Evolutionary conservation across 2,888 invertebrate species (phyloP).

Genomic region (Melanargia galathea): DNA sequence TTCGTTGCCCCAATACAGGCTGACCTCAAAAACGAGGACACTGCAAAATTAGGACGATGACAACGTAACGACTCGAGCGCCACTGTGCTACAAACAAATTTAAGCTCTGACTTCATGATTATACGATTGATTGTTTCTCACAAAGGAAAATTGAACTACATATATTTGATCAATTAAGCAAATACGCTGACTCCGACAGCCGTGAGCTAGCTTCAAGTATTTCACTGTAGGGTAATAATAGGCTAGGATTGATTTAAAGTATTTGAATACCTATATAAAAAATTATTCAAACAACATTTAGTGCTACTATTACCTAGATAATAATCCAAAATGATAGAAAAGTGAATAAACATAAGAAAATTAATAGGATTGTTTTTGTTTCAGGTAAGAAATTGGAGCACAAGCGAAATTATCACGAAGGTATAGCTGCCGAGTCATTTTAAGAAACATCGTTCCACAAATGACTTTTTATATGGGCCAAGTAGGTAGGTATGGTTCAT

Average conservation of each 20-base stretch:
- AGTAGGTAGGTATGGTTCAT: not conserved
- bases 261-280: conserved; percentile 3
- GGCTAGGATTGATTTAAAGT: conserved; percentile 37
- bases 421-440: not conserved
- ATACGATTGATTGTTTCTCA: conserved; percentile 53
- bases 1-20: conserved; percentile 82
- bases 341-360: not conserved
- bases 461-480: not conserved
- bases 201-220: conserved; percentile 73
- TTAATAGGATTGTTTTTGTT: conserved; percentile 50
- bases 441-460: not conserved
- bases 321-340: not conserved
- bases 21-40: conserved; percentile 89
- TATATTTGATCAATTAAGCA: conserved; percentile 82
- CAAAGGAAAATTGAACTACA: conserved; percentile 63
- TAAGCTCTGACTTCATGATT: conserved; percentile 50
- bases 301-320: no score
- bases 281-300: no score
- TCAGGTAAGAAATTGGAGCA: conserved; percentile 55
- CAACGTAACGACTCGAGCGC: conserved; percentile 79
- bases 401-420: not conserved
- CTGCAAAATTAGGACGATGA: conserved; percentile 84
- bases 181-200: conserved; percentile 77
- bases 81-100: conserved; percentile 56
- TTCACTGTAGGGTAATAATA: conserved; percentile 69